Base-by-base conservation (phyloP, 2,797 vertebrate genomes). In the Iguana delicatissima region DNA sequence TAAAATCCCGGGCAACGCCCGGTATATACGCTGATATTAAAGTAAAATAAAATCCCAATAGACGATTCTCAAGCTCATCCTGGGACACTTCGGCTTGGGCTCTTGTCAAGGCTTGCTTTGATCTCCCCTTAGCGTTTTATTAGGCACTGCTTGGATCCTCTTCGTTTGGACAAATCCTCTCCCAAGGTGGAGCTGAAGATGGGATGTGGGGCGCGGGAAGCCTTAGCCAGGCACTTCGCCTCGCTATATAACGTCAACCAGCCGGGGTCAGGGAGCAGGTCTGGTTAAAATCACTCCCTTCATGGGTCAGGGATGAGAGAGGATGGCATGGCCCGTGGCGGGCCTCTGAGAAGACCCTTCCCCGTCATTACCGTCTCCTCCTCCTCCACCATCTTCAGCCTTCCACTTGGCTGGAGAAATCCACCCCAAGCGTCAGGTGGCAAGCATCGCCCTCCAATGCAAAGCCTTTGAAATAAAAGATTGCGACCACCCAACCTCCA, bases 161-260 rank as follows among this genome's bases (percentile, higher is more conserved):
- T n/a, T 57, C 59, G 10, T 55, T 57, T 89, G 55, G 91, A 92
- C 88, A 95, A 93, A 93, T 87, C 12, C 64, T 92, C 72, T 24
- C 18, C 57, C 57, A 0, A 50, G 1, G 12, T 8, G 1, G 76
- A 3, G 26, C 10, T 87, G 0, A 0, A 50, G 7, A 18, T 13
- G 67, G 2, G 22, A 55, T 83, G 81, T 80, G 55, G 20, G 77
- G 42, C 32, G 5, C 22, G 16, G 77, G 57, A 67, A 76, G 77
- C 13, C 69, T 76, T 55, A 55, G 86, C 84, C 38, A n/a, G 42
- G 42, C 69, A 67, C 62, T 72, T 67, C 50, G 55, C 83, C 57
- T 85, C 55, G 6, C 46, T 5, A 3, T 81, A 50, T 50, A 76
- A 64, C 32, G 4, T 29, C 55, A 76, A 38, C 77, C 84, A 80